phyloP scores from a whole-genome alignment of 2,888 invertebrate species.

The Trissolcus japonicus region DNA sequence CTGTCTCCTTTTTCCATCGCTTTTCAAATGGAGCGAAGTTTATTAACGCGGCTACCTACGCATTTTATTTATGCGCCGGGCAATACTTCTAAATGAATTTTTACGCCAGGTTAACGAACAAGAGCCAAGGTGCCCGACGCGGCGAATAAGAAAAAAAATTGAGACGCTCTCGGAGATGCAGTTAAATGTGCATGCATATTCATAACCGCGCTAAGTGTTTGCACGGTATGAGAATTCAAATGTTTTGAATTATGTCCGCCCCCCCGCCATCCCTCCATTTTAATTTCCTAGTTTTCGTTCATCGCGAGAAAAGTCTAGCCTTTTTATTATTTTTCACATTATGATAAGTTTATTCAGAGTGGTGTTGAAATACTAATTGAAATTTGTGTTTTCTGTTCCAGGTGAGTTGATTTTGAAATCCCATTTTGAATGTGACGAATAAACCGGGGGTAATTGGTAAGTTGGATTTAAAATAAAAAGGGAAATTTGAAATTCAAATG shows the following conservation, averaged over 20 bases:
- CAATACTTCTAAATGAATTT: constrained; percentile 38
- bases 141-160: background rate
- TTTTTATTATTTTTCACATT: background rate
- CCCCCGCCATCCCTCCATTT: background rate
- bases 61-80: constrained; percentile 19
- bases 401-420: constrained; percentile 21
- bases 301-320: background rate
- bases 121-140: constrained; percentile 5
- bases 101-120: constrained; percentile 23
- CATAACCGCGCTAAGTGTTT: constrained; percentile 18
- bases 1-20: constrained; percentile 26
- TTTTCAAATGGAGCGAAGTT: constrained; percentile 20
- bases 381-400: constrained; percentile 22
- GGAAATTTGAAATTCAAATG: too few species aligned
- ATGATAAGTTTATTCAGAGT: background rate
- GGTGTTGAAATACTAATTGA: background rate
- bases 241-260: constrained; percentile 1
- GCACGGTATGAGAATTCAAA: constrained; percentile 27
- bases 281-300: too few species aligned
- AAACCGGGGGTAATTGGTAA: background rate
- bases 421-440: too few species aligned
- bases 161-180: background rate
- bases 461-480: too few species aligned
- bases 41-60: constrained; percentile 13
- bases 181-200: constrained; percentile 18